Percentiles rank a stretch among this genome's conserved stretches.
Conservation (phyloP, 1,140 invertebrate genomes). For the Caligus rogercresseyi region DNA sequence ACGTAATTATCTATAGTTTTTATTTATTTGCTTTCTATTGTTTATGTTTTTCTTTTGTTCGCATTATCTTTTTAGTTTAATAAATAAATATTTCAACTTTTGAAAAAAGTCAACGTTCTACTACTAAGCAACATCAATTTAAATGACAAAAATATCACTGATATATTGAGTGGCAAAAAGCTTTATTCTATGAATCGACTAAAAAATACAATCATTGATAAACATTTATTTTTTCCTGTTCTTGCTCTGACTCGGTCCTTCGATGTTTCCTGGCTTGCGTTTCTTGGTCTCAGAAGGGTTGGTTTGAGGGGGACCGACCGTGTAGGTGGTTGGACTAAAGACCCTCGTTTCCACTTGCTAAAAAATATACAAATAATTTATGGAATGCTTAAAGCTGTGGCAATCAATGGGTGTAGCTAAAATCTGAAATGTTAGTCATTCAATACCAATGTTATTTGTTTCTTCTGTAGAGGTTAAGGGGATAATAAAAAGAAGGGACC, state of each 20-base stretch:
- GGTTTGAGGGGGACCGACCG: conserved; percentile 22
- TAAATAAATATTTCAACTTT: neutral
- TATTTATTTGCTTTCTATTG: too few relatives aligned
- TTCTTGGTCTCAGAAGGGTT: conserved; percentile 1
- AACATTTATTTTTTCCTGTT: conserved; percentile 1
- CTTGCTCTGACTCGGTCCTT: neutral
- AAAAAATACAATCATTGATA: too few relatives aligned
- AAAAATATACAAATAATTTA: conserved; percentile 15
- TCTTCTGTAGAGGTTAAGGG: neutral
- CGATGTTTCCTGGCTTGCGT: neutral
- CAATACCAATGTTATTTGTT: neutral
- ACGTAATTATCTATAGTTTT: too few relatives aligned
- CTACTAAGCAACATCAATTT: too few relatives aligned
- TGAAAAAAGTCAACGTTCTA: neutral
- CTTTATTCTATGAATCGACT: too few relatives aligned
- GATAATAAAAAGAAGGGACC: neutral
- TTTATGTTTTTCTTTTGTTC: too few relatives aligned
- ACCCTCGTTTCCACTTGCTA: conserved; percentile 32
- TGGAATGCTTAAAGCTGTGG: neutral
- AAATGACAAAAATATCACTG: too few relatives aligned
- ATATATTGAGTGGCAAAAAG: too few relatives aligned
- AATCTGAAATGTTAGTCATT: conserved; percentile 3
- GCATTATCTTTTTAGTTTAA: neutral
- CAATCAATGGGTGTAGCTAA: neutral
- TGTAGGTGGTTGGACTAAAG: conserved; percentile 32